Base-by-base conservation (phyloP, 2,888 invertebrate genomes). In the Stenoptilia bipunctidactyla region DNA sequence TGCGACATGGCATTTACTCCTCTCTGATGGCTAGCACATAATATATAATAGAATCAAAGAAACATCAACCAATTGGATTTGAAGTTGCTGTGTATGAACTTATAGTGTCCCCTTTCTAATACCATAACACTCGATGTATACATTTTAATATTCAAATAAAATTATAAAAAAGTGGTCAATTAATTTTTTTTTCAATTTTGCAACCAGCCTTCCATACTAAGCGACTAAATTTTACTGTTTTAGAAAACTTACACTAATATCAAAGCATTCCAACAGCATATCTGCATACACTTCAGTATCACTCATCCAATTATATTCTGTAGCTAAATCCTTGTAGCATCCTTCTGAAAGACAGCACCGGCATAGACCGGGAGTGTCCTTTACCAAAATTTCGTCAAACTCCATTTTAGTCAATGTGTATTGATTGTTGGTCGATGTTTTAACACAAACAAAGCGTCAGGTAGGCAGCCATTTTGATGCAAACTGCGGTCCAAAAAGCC, bases 311-410 rank as follows among this genome's bases (percentile, higher is more conserved):
- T 55, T 55, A 41, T 83, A 82, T 42, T 80, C 82, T 0, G 71
- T 54, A 0, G 74, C 68, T 40, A 83, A 50, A 43, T 82, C 82
- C 43, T 83, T 83, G 51, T 83, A 83, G 43, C 82, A 82, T 25
- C 83, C 83, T 50, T 83, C 83, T 0, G 82, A 80, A 1, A 83
- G 64, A 47, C 83, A 83, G 51, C 83, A 83, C 61, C 83, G 77
- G 69, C 83, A 83, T 0, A 83, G 55, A 35, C 82, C 82, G 39
- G 80, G 82, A 60, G 67, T 77, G 45, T 80, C 77, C 45, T 82
- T 83, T 41, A 82, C 74, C 12, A 74, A 61, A 15, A 82, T 68
- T 40, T 76, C 72, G 20, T 74, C 71, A 38, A 77, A 79, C 44
- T 82, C 79, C 82, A 83, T 82, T 41, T 48, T 71, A 20, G 13